A percentile compares a stretch with the other conserved stretches of the same genome.
Conservation (phyloP, 2,113 vertebrate species). For the Notiomystis cincta region DNA sequence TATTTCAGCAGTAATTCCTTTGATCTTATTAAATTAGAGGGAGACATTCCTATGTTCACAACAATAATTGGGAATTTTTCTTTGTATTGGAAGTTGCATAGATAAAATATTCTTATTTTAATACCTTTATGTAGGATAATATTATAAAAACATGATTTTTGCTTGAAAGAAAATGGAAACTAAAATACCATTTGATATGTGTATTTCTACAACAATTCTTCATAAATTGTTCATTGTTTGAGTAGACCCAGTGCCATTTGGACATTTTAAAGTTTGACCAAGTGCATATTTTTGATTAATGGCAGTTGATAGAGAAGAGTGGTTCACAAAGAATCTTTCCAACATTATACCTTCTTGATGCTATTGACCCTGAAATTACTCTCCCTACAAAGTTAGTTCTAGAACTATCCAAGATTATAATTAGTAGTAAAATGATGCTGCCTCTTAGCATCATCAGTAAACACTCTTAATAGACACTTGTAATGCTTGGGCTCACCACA, state of each 20-base stretch:
- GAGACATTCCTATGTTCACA: not conserved
- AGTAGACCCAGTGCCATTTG: not conserved
- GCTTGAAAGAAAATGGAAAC: not conserved
- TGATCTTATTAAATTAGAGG: not conserved
- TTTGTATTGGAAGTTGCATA: not conserved
- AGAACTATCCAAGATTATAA: not conserved
- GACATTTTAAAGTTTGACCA: not conserved
- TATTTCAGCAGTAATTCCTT: not conserved
- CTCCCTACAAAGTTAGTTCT: not conserved
- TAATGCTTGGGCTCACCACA: not conserved
- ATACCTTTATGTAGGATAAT: not conserved
- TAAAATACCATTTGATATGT: not conserved
- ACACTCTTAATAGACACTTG: not conserved
- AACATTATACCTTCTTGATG: not conserved
- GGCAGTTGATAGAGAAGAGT: not conserved
- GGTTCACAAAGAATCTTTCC: not conserved
- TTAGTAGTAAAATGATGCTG: not conserved
- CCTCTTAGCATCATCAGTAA: not conserved
- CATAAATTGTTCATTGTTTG: not conserved
- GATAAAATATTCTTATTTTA: not conserved
- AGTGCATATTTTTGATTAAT: not conserved
- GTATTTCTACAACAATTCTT: not conserved
- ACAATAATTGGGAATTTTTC: not conserved
- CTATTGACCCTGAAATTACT: not conserved
- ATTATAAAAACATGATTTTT: not conserved